A percentile compares a stretch with the other conserved stretches of the same genome.
These are phyloP conservation scores for Heliconius hortense DNA, from an alignment of 2,888 invertebrate species.

Conservation along the genomic window DNA sequence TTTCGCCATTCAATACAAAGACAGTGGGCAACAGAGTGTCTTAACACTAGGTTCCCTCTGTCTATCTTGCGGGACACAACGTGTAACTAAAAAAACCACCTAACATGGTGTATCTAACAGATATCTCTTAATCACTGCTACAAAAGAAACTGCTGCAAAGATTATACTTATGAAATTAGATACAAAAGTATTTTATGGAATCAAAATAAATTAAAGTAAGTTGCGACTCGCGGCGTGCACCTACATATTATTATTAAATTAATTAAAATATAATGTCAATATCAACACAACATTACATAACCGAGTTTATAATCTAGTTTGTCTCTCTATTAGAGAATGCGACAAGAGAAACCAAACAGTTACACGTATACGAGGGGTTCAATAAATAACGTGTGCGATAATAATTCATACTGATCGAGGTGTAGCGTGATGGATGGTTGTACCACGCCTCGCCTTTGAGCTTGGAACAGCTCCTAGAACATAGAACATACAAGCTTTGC, in stretches of 20 bases:
- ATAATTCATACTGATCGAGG: constrained; percentile 58
- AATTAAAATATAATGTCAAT: constrained; percentile 17
- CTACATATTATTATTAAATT: constrained; percentile 2
- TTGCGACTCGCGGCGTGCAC: neutral
- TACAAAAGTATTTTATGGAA: neutral
- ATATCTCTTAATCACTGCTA: no score
- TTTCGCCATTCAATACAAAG: no score
- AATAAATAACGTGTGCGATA: constrained; percentile 64
- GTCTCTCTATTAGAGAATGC: constrained; percentile 50
- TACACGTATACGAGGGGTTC: constrained; percentile 47
- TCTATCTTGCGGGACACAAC: no score
- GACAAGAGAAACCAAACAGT: constrained; percentile 66
- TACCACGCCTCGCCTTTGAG: constrained; percentile 34
- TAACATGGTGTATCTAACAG: no score
- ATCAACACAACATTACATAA: constrained; percentile 33
- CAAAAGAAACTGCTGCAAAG: no score
- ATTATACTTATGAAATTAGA: no score
- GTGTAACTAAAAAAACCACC: no score
- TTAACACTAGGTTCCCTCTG: no score
- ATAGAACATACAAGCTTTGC: constrained; percentile 15
- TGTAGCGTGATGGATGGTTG: constrained; percentile 45
- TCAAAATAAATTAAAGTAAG: neutral
- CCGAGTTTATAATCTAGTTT: constrained; percentile 43
- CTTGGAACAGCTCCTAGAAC: constrained; percentile 14
- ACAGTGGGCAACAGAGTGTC: no score